Percentiles rank a stretch among this genome's conserved stretches.
Conservation (phyloP, 1,140 invertebrate genomes). For the Drosophila serrata region DNA sequence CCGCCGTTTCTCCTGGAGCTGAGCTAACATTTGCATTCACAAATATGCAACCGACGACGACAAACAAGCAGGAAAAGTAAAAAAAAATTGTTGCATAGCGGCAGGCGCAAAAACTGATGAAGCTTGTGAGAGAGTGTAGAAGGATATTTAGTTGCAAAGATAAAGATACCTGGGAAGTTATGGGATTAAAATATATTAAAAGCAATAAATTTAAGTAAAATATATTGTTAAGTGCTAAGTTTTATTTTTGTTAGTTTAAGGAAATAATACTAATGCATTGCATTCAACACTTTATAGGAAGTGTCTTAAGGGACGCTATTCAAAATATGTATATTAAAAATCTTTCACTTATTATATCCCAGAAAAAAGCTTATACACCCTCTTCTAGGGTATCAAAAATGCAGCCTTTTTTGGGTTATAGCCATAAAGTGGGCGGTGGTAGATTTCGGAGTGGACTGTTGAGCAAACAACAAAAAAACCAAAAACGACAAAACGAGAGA, state of each 20-base stretch:
- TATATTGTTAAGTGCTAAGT: neutral
- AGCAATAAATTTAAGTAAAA: too few relatives aligned
- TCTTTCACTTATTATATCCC: neutral
- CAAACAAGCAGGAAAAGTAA: conserved; percentile 41
- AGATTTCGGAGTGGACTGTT: conserved; percentile 55
- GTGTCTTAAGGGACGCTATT: neutral
- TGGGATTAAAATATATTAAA: neutral
- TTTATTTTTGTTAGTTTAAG: neutral
- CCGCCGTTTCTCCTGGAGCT: conserved; percentile 33
- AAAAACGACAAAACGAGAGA: conserved; percentile 50
- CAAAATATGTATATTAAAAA: too few relatives aligned
- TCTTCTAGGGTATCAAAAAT: neutral
- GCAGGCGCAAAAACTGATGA: conserved; percentile 57
- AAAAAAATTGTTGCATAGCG: conserved; percentile 68
- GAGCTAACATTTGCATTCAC: conserved; percentile 73
- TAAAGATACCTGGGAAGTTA: neutral
- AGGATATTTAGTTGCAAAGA: neutral
- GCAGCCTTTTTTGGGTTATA: neutral
- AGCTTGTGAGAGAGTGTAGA: neutral
- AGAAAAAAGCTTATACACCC: neutral
- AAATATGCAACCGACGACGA: conserved; percentile 74
- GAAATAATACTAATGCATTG: neutral
- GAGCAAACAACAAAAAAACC: conserved; percentile 62
- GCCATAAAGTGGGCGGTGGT: conserved; percentile 15
- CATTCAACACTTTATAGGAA: too few relatives aligned